phyloP scores from a whole-genome alignment of 1,140 invertebrate genomes.

The Drosophila tristis region DNA sequence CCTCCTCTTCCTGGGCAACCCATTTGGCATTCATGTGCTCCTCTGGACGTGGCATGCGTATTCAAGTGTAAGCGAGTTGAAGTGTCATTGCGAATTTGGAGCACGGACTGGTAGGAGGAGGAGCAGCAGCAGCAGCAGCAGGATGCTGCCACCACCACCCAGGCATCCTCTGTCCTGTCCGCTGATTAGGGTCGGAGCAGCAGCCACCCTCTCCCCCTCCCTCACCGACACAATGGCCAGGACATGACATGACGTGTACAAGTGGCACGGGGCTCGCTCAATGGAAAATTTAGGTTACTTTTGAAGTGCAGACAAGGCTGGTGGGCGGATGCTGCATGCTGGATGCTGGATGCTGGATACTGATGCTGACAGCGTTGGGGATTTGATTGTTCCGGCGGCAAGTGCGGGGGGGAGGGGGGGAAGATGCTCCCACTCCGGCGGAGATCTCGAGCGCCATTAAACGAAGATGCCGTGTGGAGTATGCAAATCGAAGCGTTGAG shows the following conservation, averaged over 20 bases:
- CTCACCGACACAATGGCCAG: conserved; percentile 65
- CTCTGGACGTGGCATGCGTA: conserved; percentile 75
- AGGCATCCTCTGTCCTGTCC: conserved; percentile 36
- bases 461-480: too few species aligned
- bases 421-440: too few species aligned
- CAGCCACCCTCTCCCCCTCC: conserved; percentile 2
- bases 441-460: too few species aligned
- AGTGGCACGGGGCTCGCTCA: conserved; percentile 49
- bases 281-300: conserved; percentile 73
- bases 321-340: neutral
- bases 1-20: conserved; percentile 5
- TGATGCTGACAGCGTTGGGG: conserved; percentile 30
- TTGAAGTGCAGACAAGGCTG: conserved; percentile 2
- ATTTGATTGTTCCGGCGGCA: conserved; percentile 14
- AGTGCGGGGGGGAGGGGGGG: neutral
- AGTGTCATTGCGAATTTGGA: conserved; percentile 78
- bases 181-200: conserved; percentile 71
- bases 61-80: conserved; percentile 76
- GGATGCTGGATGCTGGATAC: neutral
- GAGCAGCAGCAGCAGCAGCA: neutral
- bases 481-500: too few species aligned
- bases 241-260: conserved; percentile 76
- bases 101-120: conserved; percentile 24
- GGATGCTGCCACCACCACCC: neutral
- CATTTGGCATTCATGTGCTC: conserved; percentile 65